Base-by-base conservation (phyloP, 1,140 invertebrate species). In the Bombus pyrosoma region DNA sequence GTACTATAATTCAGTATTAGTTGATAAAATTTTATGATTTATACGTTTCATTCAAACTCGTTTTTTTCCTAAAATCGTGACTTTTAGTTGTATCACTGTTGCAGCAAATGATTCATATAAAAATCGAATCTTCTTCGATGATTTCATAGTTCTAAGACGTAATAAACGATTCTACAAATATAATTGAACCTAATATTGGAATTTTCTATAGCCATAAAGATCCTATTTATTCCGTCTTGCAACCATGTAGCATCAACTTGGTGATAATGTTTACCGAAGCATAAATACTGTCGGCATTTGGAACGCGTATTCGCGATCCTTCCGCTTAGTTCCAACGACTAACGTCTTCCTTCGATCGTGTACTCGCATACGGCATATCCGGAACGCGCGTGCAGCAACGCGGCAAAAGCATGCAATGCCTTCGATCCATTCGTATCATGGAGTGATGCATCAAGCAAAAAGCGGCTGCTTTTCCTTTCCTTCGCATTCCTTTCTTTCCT, bases 211-310 rank as follows among this genome's bases (percentile, higher is more conserved):
- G 3, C 57, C 57, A 59, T 62, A 62, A 62, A 62, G 53, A 34
- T 59, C 18, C 15, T 34, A 39, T 59, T 37, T 76, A 76, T 76
- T 76, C 74, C 12, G 15, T 37, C 71, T 37, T 15, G 39, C 9
- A 74, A 25, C 15, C 10, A 13, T 41, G 47, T 62, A 22, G 77
- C 81, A 90, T 92, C 90, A 90, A 93, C 92, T 53, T 53, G 90
- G 89, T 91, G 91, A 91, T 93, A 92, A 93, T 89, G 92, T 93
- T 93, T 92, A 92, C 93, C 92, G 90, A 93, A 87, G 92, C 91
- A 91, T 91, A 93, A 93, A 93, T 91, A 91, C 91, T 87, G 81
- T 86, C 80, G 79, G 81, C 92, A 93, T 90, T 91, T 92, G 82
- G 86, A 90, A 92, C 90, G 88, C 86, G 80, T 90, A 73, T 81